phyloP scores from a whole-genome alignment of 2,797 vertebrate species.

The Gephyroberyx darwinii region DNA sequence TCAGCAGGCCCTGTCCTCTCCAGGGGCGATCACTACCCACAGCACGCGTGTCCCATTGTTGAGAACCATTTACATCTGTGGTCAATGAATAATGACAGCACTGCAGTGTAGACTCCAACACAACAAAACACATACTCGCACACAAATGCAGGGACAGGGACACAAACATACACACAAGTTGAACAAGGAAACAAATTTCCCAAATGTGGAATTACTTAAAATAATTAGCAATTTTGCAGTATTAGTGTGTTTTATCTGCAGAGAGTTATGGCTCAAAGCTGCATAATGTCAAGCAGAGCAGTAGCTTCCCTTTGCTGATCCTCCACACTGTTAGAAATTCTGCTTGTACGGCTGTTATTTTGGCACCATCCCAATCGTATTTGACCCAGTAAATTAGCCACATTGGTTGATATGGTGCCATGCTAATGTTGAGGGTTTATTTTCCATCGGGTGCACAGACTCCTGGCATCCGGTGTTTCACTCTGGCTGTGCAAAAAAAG shows the following conservation, averaged over 20 bases:
- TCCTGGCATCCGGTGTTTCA: slow-evolving; percentile 76
- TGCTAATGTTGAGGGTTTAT: slow-evolving; percentile 80
- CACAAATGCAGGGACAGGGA: slow-evolving; percentile 39
- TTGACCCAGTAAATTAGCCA: slow-evolving; percentile 85
- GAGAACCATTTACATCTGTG: slow-evolving; percentile 82
- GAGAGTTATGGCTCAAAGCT: slow-evolving; percentile 62
- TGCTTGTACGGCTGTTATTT: slow-evolving; percentile 74
- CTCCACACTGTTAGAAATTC: slow-evolving; percentile 65
- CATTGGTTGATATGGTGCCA: slow-evolving; percentile 79
- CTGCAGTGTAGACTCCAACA: slow-evolving; percentile 42
- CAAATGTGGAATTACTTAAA: slow-evolving; percentile 49
- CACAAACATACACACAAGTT: slow-evolving; percentile 31
- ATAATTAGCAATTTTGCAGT: neutral
- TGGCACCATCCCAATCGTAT: slow-evolving; percentile 79
- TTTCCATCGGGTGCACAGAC: slow-evolving; percentile 80
- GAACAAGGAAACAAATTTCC: slow-evolving; percentile 41
- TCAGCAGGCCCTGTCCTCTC: slow-evolving; percentile 83
- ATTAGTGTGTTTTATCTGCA: slow-evolving; percentile 27
- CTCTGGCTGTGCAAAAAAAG: slow-evolving; percentile 75
- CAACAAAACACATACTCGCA: slow-evolving; percentile 65
- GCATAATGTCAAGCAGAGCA: slow-evolving; percentile 47
- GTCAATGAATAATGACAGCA: slow-evolving; percentile 81
- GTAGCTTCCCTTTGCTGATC: slow-evolving; percentile 66
- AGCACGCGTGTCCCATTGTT: slow-evolving; percentile 79
- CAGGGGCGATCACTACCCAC: slow-evolving; percentile 77